Evolutionary conservation across 1,140 invertebrate genomes (phyloP).

Genomic region (Ditylenchus dipsaci): DNA sequence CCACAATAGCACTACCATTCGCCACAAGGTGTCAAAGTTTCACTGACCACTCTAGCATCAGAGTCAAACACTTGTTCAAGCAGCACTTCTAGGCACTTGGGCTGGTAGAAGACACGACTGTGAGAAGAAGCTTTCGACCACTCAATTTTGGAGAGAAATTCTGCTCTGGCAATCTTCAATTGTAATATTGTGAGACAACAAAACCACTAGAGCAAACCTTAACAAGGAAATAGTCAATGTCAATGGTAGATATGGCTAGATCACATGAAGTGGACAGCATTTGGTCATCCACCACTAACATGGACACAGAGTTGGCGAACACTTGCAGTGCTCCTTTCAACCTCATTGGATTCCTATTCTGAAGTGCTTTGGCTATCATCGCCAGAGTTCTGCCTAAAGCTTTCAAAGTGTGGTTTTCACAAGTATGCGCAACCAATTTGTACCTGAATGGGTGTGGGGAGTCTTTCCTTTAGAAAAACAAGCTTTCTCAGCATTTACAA

Average conservation of each 20-base stretch:
- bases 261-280: slow-evolving; percentile 16
- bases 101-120: slow-evolving; percentile 11
- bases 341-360: slow-evolving; percentile 22
- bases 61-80: slow-evolving; percentile 19
- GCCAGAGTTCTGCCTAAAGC: neutral
- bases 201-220: slow-evolving; percentile 13
- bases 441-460: neutral
- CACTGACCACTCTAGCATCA: slow-evolving; percentile 11
- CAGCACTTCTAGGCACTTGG: slow-evolving; percentile 3
- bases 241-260: slow-evolving; percentile 14
- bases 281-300: slow-evolving; percentile 11
- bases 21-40: no score
- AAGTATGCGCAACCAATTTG: no score
- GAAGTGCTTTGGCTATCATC: slow-evolving; percentile 1
- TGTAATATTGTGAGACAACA: neutral
- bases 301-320: slow-evolving; percentile 19
- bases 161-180: slow-evolving; percentile 19
- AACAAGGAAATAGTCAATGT: slow-evolving; percentile 26
- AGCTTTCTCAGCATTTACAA: neutral
- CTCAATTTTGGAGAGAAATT: slow-evolving; percentile 26
- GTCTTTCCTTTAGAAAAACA: neutral
- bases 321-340: slow-evolving; percentile 22
- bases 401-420: no score
- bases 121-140: slow-evolving; percentile 15
- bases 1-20: no score